Conservation (phyloP, 1,140 invertebrate species). For the Dolichoris vasculosae region DNA sequence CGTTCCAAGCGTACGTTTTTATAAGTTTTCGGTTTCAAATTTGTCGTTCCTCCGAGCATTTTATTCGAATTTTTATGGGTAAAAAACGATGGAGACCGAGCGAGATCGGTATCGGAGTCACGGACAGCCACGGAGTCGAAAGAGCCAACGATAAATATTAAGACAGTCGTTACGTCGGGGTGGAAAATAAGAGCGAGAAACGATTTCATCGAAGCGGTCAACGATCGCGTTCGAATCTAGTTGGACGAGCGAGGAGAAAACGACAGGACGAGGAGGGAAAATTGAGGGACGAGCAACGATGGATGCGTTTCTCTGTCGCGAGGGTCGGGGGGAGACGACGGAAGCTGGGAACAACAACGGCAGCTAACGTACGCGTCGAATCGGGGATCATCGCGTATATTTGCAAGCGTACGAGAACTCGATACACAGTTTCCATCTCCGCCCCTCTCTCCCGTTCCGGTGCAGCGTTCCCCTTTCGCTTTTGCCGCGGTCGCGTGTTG, state of each 20-base stretch:
- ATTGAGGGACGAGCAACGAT: background rate
- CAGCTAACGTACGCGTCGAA: too few relatives aligned
- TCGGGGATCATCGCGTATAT: constrained; percentile 45
- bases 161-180: background rate
- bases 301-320: constrained; percentile 23
- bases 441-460: background rate
- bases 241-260: background rate
- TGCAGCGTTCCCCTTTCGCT: background rate
- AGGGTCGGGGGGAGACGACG: background rate
- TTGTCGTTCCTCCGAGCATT: too few relatives aligned
- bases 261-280: background rate
- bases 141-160: background rate
- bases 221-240: background rate
- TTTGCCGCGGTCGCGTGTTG: constrained; percentile 21
- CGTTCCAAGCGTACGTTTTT: too few relatives aligned
- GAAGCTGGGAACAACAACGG: background rate
- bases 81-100: too few relatives aligned
- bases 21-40: too few relatives aligned
- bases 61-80: too few relatives aligned
- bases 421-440: background rate
- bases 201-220: background rate
- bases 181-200: background rate
- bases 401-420: background rate
- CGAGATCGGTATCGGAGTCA: too few relatives aligned
- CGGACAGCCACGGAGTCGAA: too few relatives aligned